These are phyloP conservation scores for Takifugu ocellatus DNA, from an alignment of 2,797 vertebrate genomes.

Conservation along the genomic window DNA sequence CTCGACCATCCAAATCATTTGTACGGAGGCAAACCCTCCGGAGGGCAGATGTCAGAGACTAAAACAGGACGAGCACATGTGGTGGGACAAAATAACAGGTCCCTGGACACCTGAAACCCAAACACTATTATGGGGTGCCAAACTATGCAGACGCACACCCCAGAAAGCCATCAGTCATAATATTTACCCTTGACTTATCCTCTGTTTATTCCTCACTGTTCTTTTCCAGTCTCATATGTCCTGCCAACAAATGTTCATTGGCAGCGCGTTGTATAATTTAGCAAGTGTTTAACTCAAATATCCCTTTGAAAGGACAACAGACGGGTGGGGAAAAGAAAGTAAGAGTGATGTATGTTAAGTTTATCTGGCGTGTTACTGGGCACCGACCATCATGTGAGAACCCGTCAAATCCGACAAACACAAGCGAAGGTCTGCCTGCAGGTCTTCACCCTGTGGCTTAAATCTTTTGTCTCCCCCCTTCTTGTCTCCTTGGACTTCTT, in stretches of 20 bases:
- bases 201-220: slow-evolving; percentile 48
- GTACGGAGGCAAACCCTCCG: slow-evolving; percentile 12
- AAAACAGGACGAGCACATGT: slow-evolving; percentile 37
- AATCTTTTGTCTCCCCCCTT: slow-evolving; percentile 6
- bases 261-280: slow-evolving; percentile 54
- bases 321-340: slow-evolving; percentile 22
- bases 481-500: slow-evolving; percentile 49
- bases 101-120: slow-evolving; percentile 43
- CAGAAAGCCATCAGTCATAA: slow-evolving; percentile 68
- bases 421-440: slow-evolving; percentile 36
- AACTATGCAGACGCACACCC: slow-evolving; percentile 50
- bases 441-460: slow-evolving; percentile 33
- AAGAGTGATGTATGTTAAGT: slow-evolving; percentile 33
- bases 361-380: slow-evolving; percentile 24
- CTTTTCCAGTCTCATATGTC: slow-evolving; percentile 37
- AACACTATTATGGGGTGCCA: slow-evolving; percentile 50
- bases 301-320: slow-evolving; percentile 34
- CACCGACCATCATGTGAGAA: slow-evolving; percentile 33
- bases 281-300: slow-evolving; percentile 40
- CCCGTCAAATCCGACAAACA: slow-evolving; percentile 42
- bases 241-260: slow-evolving; percentile 43
- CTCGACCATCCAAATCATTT: not conserved
- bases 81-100: slow-evolving; percentile 58
- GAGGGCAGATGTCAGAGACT: slow-evolving; percentile 15
- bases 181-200: slow-evolving; percentile 52